A percentile compares a stretch with the other conserved stretches of the same genome.
phyloP scores from a whole-genome alignment of 53 echinoderm and acorn worm genomes.

The Paracentrotus lividus region DNA sequence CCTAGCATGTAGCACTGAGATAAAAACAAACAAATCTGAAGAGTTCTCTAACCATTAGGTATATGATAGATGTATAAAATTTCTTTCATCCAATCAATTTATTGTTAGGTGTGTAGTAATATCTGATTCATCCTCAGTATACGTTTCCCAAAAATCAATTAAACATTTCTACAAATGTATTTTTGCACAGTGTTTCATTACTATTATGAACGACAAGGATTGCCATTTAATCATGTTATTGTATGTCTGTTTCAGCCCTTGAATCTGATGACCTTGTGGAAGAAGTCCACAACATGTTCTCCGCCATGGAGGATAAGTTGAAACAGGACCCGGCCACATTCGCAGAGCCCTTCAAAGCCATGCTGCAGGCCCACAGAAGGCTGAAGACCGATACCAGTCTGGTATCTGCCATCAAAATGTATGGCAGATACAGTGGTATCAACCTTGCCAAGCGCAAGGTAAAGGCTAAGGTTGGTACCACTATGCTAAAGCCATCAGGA shows the following conservation, averaged over 20 bases:
- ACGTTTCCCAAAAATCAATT: too few species aligned
- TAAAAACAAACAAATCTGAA: too few species aligned
- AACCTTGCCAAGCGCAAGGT: constrained; percentile 29
- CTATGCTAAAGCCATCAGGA: not conserved
- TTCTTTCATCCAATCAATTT: too few species aligned
- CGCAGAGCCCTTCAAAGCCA: constrained; percentile 47
- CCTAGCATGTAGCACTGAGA: too few species aligned
- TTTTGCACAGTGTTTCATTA: too few species aligned
- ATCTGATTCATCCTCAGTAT: too few species aligned
- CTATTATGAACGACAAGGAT: too few species aligned
- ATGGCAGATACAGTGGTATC: constrained; percentile 28
- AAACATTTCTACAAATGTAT: too few species aligned
- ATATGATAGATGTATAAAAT: too few species aligned
- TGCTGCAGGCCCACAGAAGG: not conserved
- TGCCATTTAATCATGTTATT: too few species aligned
- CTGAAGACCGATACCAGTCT: constrained; percentile 29
- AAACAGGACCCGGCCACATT: constrained; percentile 8
- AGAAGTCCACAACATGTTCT: constrained; percentile 35
- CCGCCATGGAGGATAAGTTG: not conserved
- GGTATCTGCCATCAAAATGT: constrained; percentile 12
- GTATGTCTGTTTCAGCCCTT: not conserved
- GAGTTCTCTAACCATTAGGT: too few species aligned
- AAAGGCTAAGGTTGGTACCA: not conserved
- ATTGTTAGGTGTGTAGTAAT: too few species aligned
- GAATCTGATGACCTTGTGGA: constrained; percentile 17